Conservation (phyloP, 2,888 invertebrate species). For the Limnephilus marmoratus region DNA sequence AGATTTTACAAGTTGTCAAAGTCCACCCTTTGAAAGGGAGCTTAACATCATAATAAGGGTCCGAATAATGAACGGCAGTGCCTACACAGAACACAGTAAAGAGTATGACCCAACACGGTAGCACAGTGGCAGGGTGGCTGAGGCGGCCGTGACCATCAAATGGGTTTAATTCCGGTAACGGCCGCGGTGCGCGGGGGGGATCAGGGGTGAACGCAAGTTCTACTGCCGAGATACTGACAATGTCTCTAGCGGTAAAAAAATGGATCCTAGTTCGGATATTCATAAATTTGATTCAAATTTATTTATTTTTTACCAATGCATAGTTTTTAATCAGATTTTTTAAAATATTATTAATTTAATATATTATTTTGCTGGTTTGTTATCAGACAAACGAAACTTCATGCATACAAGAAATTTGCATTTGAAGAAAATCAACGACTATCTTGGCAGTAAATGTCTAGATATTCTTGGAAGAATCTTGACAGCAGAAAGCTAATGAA, state of each 20-base stretch:
- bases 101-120: background rate
- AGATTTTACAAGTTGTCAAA: background rate
- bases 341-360: no score
- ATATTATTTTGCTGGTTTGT: no score
- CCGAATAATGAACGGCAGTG: background rate
- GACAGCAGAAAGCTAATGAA: no score
- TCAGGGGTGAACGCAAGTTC: background rate
- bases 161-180: slow-evolving; percentile 65
- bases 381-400: no score
- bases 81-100: background rate
- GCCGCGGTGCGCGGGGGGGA: slow-evolving; percentile 39
- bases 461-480: no score
- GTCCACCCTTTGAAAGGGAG: background rate
- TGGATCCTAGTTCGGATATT: background rate
- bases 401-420: no score
- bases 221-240: background rate
- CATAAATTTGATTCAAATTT: background rate
- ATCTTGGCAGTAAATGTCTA: no score
- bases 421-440: no score
- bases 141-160: slow-evolving; percentile 60
- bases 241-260: background rate
- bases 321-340: background rate
- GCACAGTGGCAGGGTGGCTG: background rate
- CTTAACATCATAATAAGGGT: background rate
- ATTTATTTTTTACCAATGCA: background rate